Conservation (phyloP, 2,113 vertebrate species). For the Tretioscincus oriximinensis region DNA sequence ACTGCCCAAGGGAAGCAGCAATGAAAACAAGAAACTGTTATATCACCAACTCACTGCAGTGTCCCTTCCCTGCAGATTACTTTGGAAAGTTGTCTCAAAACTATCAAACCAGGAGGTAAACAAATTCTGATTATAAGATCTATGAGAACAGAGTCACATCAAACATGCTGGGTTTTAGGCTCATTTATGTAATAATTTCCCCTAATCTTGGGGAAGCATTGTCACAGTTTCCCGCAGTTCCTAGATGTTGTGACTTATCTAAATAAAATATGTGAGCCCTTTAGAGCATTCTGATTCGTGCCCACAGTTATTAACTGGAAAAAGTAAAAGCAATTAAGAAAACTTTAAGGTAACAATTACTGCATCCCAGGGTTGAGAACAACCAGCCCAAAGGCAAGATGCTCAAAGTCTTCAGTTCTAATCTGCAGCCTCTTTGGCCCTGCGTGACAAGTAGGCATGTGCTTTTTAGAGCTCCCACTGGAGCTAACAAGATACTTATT, state of each 20-base stretch:
- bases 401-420: no score
- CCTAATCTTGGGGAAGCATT: constrained; percentile 16
- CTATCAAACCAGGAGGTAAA: constrained; percentile 37
- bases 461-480: neutral
- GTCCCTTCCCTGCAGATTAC: constrained; percentile 53
- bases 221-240: neutral
- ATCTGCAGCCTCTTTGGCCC: neutral
- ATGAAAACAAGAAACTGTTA: constrained; percentile 76
- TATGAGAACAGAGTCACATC: constrained; percentile 33
- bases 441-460: neutral
- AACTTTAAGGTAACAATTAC: neutral
- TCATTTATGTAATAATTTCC: neutral
- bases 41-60: constrained; percentile 62
- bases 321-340: neutral
- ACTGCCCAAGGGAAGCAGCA: constrained; percentile 78
- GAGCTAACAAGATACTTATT: neutral
- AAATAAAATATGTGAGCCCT: neutral
- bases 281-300: neutral
- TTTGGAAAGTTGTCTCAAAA: constrained; percentile 60
- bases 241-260: constrained; percentile 14
- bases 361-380: neutral
- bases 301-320: neutral
- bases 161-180: neutral
- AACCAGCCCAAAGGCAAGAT: neutral
- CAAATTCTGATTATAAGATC: constrained; percentile 33